Percentiles rank a stretch among this genome's conserved stretches.
Evolutionary conservation across 2,888 invertebrate species (phyloP).

Genomic region (Proisotoma minuta): DNA sequence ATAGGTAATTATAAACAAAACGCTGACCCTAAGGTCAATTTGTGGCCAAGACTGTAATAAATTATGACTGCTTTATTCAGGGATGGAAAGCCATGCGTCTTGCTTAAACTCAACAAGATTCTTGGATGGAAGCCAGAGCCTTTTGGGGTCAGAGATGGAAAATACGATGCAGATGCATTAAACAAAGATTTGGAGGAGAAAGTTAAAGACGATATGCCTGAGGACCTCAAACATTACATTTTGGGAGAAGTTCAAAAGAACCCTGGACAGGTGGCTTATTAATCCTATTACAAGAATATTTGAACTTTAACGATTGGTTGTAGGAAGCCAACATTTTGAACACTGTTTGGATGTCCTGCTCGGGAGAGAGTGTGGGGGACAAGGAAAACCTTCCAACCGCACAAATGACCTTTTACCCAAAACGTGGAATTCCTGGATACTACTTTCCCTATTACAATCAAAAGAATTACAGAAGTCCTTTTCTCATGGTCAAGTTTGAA

Average conservation of each 20-base stretch:
- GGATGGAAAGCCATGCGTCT: slow-evolving; percentile 13
- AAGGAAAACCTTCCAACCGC: slow-evolving; percentile 10
- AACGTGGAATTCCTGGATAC: slow-evolving; percentile 13
- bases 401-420: slow-evolving; percentile 5
- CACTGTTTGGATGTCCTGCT: slow-evolving; percentile 18
- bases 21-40: no score
- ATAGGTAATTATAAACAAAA: no score
- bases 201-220: slow-evolving; percentile 21
- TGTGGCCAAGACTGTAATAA: no score
- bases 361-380: slow-evolving; percentile 18
- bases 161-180: slow-evolving; percentile 37
- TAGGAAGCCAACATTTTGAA: slow-evolving; percentile 33
- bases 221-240: slow-evolving; percentile 1
- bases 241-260: neutral
- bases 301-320: neutral
- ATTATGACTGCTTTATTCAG: no score
- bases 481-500: slow-evolving; percentile 83
- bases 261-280: neutral
- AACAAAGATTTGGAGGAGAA: slow-evolving; percentile 47
- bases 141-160: slow-evolving; percentile 12
- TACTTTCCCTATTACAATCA: slow-evolving; percentile 19
- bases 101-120: slow-evolving; percentile 21
- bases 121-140: slow-evolving; percentile 14
- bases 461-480: slow-evolving; percentile 42
- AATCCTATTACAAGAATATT: neutral